Evolutionary conservation across 2,888 invertebrate species (phyloP), one percentile per base, ranked within the genome.

Genomic region (Lasioglossum pauxillum): DNA sequence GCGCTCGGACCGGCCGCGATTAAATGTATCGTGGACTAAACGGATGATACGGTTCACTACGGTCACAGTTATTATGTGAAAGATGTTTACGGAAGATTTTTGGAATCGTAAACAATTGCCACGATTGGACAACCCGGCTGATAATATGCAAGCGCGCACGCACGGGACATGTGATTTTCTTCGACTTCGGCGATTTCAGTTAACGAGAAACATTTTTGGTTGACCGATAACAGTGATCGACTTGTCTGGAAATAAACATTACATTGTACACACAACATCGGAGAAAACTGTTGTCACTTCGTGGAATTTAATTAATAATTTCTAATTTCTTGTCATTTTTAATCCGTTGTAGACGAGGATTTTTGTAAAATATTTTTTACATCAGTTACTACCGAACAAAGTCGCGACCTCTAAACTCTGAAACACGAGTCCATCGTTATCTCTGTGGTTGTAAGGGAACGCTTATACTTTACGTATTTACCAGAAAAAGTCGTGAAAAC

Each of bases 51-150:
- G 69, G 69, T 81, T 85, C 69, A 78, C 80, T 49, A 72, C 73
- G 73, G 85, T 78, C 86, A 73, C 41, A 35, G 78, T 86, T 86
- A 85, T 86, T 81, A 86, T 74, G 86, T 44, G 86, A 86, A 53
- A 23, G 23, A 86, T 86, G 86, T 86, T 86, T 86, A 86, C 86
- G 86, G 81, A 86, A 86, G 86, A 79, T 86, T 86, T 78, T 73
- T 76, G 73, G 86, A 81, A 78, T 76, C 78, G 53, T 79, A 41
- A 60, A 75, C 27, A 67, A 67, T 67, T 35, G 64, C 14, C 31
- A 19, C 31, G 64, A 67, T 67, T 67, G 35, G 64, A 35, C 60
- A 35, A 35, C 7, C 31, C 14, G 31, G 16, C 19, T 8, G 67
- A 67, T 67, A 35, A 67, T 67, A 10, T 3, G 53, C 53, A 10